Conservation (phyloP, 1,140 invertebrate species). For the Pentalonia nigronervosa region DNA sequence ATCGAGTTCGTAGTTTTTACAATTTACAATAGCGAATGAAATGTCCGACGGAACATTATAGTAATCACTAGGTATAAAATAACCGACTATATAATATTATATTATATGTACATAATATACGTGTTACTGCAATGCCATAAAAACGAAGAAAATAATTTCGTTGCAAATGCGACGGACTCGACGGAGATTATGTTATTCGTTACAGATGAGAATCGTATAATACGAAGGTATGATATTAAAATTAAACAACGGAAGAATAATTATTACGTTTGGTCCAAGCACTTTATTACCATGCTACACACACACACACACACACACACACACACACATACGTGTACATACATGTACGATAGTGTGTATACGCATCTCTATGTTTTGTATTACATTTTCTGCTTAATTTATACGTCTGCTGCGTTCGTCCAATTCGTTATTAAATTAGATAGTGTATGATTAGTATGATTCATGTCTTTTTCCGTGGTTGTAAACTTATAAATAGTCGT, state of each 20-base stretch:
- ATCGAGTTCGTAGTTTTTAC: background rate
- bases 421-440: constrained; percentile 38
- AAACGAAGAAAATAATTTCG: background rate
- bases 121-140: background rate
- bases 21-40: background rate
- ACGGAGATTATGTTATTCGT: background rate
- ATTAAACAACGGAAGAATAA: constrained; percentile 31
- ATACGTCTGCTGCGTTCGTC: constrained; percentile 16
- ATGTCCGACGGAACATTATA: background rate
- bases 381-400: constrained; percentile 26
- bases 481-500: constrained; percentile 45
- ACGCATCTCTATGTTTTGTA: background rate
- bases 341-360: background rate
- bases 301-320: background rate
- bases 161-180: background rate
- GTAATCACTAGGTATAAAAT: constrained; percentile 5
- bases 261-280: constrained; percentile 1
- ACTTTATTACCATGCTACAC: background rate
- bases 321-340: background rate
- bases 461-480: background rate
- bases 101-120: no score
- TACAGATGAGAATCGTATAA: background rate
- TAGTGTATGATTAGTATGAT: constrained; percentile 3
- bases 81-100: background rate
- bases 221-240: constrained; percentile 13